Evolutionary conservation across 2,797 vertebrate genomes (phyloP).

Genomic region (Phrynocephalus guinanensis): DNA sequence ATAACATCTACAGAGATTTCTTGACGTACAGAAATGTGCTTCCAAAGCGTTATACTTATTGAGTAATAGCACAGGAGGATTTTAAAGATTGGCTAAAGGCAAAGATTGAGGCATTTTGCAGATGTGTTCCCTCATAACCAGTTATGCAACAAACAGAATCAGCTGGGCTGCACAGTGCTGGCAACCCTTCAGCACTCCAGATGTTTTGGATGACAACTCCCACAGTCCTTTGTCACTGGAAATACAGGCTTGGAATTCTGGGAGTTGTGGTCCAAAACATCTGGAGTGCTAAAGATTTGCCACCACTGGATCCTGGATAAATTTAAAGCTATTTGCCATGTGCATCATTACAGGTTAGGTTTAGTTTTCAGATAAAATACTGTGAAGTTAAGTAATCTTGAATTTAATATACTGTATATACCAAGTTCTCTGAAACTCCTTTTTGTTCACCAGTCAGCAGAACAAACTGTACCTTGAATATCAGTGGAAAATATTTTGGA

Average conservation of each 20-base stretch:
- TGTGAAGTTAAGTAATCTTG: not conserved
- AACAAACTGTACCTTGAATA: not conserved
- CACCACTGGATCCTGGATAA: not conserved
- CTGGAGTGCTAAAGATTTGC: too few species aligned
- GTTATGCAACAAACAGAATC: not conserved
- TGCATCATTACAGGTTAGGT: not conserved
- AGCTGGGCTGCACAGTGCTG: not conserved
- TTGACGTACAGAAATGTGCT: too few species aligned
- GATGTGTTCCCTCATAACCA: not conserved
- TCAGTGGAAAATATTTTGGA: not conserved
- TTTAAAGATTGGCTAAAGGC: not conserved
- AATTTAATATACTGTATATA: not conserved
- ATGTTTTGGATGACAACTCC: too few species aligned
- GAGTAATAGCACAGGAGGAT: not conserved
- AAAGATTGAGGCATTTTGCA: not conserved
- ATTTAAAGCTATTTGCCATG: not conserved
- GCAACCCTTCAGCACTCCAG: too few species aligned
- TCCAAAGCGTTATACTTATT: too few species aligned
- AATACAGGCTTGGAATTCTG: too few species aligned
- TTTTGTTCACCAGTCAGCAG: not conserved
- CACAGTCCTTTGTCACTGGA: too few species aligned
- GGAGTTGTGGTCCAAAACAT: too few species aligned
- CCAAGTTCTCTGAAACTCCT: not conserved
- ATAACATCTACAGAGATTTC: too few species aligned
- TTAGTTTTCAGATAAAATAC: not conserved